phyloP scores from a whole-genome alignment of 2,888 invertebrate species.

The Phengaris arion region DNA sequence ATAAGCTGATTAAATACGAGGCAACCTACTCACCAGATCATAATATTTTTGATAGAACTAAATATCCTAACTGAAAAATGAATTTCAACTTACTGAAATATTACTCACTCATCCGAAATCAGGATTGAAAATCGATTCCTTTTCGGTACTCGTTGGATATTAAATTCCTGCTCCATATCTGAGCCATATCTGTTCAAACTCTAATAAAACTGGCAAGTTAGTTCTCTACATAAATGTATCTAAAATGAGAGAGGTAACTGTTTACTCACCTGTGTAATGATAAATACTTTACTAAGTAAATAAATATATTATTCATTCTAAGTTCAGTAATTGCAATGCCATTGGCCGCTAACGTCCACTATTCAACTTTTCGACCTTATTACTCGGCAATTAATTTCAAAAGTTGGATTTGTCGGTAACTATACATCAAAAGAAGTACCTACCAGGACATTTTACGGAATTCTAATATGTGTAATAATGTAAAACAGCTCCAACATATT shows the following conservation, averaged over 20 bases:
- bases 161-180: constrained; percentile 46
- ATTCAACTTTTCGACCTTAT: too few relatives aligned
- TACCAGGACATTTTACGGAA: background rate
- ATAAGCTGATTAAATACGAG: too few relatives aligned
- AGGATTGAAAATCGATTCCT: constrained; percentile 42
- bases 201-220: constrained; percentile 34
- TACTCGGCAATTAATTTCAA: too few relatives aligned
- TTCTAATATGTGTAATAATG: background rate
- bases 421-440: too few relatives aligned
- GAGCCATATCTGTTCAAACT: constrained; percentile 44
- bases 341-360: too few relatives aligned
- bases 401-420: too few relatives aligned
- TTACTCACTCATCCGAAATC: constrained; percentile 32
- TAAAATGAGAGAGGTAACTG: background rate
- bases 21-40: too few relatives aligned
- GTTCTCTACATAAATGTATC: constrained; percentile 26
- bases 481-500: constrained; percentile 11
- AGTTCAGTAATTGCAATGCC: too few relatives aligned
- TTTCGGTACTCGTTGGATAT: constrained; percentile 42
- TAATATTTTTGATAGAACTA: background rate
- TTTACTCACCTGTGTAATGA: background rate
- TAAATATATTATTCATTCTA: too few relatives aligned
- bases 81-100: constrained; percentile 29
- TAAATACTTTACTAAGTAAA: too few relatives aligned
- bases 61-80: background rate